Conservation (phyloP, 2,113 vertebrate species). For the Eonycteris spelaea region DNA sequence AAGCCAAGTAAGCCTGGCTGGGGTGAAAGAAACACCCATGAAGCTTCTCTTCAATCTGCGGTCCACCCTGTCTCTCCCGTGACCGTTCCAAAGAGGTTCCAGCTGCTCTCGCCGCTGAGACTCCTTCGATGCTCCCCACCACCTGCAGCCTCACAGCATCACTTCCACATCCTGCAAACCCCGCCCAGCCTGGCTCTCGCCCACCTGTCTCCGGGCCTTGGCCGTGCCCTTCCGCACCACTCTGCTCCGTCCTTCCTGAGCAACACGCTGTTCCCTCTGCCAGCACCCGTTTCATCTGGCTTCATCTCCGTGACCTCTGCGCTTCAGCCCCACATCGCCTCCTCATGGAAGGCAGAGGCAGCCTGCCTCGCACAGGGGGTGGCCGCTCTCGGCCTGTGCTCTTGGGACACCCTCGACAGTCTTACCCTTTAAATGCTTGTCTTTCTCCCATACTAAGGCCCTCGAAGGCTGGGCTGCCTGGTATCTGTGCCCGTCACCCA, state of each 20-base stretch:
- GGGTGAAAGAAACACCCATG: accelerated
- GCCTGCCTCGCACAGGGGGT: accelerated
- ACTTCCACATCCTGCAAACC: neutral
- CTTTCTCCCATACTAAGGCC: neutral
- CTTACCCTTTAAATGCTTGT: accelerated
- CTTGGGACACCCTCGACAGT: neutral
- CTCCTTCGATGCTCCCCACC: neutral
- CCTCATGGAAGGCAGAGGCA: neutral
- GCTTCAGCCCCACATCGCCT: neutral
- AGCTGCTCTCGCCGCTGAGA: neutral
- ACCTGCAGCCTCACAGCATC: neutral
- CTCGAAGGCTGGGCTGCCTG: accelerated
- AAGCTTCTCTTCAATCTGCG: neutral
- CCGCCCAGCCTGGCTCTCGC: neutral
- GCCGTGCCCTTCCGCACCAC: neutral
- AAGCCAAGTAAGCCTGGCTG: neutral
- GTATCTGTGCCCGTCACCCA: neutral
- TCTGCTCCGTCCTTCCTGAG: neutral
- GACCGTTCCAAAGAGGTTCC: accelerated
- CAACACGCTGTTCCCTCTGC: accelerated
- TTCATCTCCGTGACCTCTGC: neutral
- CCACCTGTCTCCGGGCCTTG: accelerated
- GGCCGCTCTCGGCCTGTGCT: neutral
- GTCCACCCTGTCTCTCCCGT: neutral
- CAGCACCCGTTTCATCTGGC: neutral